These are phyloP conservation scores for Colletes collaris DNA, from an alignment of 2,888 invertebrate genomes.

Conservation along the genomic window DNA sequence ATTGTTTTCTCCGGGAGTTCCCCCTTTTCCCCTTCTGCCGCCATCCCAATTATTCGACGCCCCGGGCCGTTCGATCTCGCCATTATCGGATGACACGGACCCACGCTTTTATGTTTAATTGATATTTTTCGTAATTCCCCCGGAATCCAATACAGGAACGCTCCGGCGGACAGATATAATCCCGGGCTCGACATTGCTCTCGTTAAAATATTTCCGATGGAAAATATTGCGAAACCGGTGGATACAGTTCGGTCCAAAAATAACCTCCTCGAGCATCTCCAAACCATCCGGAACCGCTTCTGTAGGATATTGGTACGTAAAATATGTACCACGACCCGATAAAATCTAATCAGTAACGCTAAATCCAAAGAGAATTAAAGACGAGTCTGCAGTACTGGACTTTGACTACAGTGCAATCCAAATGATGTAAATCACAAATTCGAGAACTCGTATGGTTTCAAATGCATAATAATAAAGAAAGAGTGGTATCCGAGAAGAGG, in stretches of 20 bases:
- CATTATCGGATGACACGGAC: conserved; percentile 83
- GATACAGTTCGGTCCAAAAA: conserved; percentile 51
- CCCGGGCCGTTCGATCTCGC: conserved; percentile 76
- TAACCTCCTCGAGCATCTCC: too few relatives aligned
- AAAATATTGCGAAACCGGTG: conserved; percentile 61
- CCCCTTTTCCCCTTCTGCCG: conserved; percentile 37
- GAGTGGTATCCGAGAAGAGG: too few relatives aligned
- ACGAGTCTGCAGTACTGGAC: too few relatives aligned
- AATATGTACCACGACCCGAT: too few relatives aligned
- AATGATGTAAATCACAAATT: too few relatives aligned
- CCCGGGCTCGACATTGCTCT: conserved; percentile 77
- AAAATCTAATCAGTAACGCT: too few relatives aligned
- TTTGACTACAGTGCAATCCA: too few relatives aligned
- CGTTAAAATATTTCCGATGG: conserved; percentile 77
- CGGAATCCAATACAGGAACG: conserved; percentile 76
- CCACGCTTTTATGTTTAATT: conserved; percentile 83
- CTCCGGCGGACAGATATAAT: conserved; percentile 78
- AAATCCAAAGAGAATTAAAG: too few relatives aligned
- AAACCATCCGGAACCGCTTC: too few relatives aligned
- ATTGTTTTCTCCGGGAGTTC: conserved; percentile 65
- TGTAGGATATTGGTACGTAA: too few relatives aligned
- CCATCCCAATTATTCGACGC: conserved; percentile 77
- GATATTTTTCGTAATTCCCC: conserved; percentile 82
- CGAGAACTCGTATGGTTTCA: too few relatives aligned
- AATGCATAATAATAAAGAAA: too few relatives aligned